These are phyloP conservation scores for Bovichtus diacanthus DNA, from an alignment of 2,797 vertebrate genomes.

Conservation along the genomic window DNA sequence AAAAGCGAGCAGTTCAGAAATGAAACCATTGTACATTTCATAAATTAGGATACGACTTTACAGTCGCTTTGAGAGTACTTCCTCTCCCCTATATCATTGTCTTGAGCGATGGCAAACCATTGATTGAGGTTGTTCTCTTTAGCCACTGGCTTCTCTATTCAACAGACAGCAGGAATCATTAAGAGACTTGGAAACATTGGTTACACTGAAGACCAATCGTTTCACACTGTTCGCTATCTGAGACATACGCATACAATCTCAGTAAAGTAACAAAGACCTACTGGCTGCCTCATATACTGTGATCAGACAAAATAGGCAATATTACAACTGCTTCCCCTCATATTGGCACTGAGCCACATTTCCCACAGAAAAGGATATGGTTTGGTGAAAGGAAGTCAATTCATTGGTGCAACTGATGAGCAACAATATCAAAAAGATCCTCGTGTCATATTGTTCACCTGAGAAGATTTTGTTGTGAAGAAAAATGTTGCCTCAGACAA, in stretches of 20 bases:
- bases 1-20: constrained; percentile 56
- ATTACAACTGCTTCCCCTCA: constrained; percentile 10
- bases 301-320: background rate
- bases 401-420: constrained; percentile 40
- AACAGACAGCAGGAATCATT: constrained; percentile 48
- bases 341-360: constrained; percentile 14
- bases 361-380: constrained; percentile 16
- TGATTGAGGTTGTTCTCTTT: constrained; percentile 40
- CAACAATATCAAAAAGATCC: constrained; percentile 26
- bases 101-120: constrained; percentile 36
- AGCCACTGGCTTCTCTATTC: constrained; percentile 27
- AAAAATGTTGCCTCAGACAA: constrained; percentile 29
- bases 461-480: constrained; percentile 47
- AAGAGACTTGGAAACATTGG: constrained; percentile 33
- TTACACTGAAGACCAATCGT: constrained; percentile 30
- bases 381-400: background rate
- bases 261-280: constrained; percentile 18
- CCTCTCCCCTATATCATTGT: constrained; percentile 22
- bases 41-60: constrained; percentile 51
- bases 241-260: background rate
- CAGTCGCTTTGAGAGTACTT: constrained; percentile 50
- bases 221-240: constrained; percentile 6
- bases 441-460: constrained; percentile 44
- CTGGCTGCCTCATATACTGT: background rate
- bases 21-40: constrained; percentile 49